phyloP scores from a whole-genome alignment of 2,113 vertebrate genomes.

The Henicopernis longicauda region DNA sequence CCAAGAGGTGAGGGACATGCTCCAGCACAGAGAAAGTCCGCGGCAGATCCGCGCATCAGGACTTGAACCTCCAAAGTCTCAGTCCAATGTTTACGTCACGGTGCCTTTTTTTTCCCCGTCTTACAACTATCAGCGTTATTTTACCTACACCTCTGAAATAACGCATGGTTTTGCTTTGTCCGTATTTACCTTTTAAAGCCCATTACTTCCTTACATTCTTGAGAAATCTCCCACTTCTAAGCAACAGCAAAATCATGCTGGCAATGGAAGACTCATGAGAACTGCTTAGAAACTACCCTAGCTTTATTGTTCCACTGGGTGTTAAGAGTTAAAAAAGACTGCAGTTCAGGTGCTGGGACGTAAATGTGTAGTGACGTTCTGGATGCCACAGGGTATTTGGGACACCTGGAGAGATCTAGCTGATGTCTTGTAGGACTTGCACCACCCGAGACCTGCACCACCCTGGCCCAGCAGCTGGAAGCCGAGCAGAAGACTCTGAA shows the following conservation, averaged over 20 bases:
- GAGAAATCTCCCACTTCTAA: background rate
- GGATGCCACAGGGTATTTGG: background rate
- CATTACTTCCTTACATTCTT: background rate
- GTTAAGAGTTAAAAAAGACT: background rate
- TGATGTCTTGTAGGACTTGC: background rate
- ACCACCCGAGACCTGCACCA: background rate
- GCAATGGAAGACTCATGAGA: background rate
- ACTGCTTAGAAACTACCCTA: background rate
- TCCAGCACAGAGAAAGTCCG: background rate
- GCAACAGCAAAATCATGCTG: background rate
- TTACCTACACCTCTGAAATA: background rate
- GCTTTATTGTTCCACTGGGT: accelerated
- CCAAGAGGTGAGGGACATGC: background rate
- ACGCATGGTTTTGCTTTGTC: background rate
- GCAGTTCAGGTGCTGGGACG: background rate
- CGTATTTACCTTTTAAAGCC: background rate
- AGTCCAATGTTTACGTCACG: background rate
- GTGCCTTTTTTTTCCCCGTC: background rate
- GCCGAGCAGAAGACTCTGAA: background rate
- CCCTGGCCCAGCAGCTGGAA: background rate
- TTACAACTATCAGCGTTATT: background rate
- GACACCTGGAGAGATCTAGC: background rate
- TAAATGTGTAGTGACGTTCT: accelerated
- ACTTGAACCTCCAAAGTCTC: background rate
- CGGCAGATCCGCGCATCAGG: background rate